A percentile compares a stretch with the other conserved stretches of the same genome.
phyloP scores from a whole-genome alignment of 2,888 invertebrate species.

The Listrodromus nycthemerus region DNA sequence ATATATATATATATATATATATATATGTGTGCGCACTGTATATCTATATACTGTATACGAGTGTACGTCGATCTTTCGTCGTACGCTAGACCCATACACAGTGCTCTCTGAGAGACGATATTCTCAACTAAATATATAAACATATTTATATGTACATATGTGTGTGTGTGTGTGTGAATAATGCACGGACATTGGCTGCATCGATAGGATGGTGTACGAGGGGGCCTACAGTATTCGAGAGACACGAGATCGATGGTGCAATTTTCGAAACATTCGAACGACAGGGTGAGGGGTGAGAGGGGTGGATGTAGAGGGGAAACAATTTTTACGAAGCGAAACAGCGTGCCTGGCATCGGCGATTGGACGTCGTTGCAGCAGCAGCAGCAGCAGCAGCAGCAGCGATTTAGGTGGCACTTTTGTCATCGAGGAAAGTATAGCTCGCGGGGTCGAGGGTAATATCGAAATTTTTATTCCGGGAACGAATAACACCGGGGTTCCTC shows the following conservation, averaged over 20 bases:
- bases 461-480: conserved; percentile 46
- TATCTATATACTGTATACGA: conserved; percentile 47
- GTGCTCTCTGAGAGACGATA: conserved; percentile 16
- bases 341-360: background rate
- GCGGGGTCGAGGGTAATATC: conserved; percentile 51
- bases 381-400: conserved; percentile 36
- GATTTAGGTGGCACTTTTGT: conserved; percentile 63
- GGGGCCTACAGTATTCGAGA: conserved; percentile 21
- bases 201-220: conserved; percentile 39
- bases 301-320: conserved; percentile 3
- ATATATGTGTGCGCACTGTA: conserved; percentile 23
- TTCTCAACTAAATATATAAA: conserved; percentile 13
- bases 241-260: conserved; percentile 65
- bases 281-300: background rate
- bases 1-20: conserved; percentile 23
- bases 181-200: conserved; percentile 17
- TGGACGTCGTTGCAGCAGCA: conserved; percentile 33
- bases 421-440: conserved; percentile 57
- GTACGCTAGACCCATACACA: conserved; percentile 42
- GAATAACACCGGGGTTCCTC: conserved; percentile 24
- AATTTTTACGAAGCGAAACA: conserved; percentile 20
- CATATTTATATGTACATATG: conserved; percentile 1
- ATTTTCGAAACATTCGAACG: conserved; percentile 63
- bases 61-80: conserved; percentile 61
- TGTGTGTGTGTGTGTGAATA: conserved; percentile 15